Evolutionary conservation across 2,888 invertebrate genomes (phyloP), one percentile per base, ranked within the genome.

Genomic region (Periphyllus acericola): DNA sequence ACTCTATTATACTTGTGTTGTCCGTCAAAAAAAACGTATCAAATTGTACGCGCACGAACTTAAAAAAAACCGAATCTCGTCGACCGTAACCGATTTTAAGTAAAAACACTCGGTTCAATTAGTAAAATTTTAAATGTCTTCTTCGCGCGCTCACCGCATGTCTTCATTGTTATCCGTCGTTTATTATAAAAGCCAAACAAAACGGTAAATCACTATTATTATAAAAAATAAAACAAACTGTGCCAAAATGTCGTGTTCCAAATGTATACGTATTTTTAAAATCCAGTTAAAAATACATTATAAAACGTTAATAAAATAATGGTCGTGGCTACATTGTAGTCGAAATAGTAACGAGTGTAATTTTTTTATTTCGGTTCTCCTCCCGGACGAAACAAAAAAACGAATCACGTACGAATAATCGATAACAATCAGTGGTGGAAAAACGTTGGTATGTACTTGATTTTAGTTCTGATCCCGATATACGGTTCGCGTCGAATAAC

Each of bases 181-280:
- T 85, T 78, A 68, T 68, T 52, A 52, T 68, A n/a, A 84, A 46
- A 84, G 46, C 32, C 68, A 66, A 46, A 68, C 32, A 46, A 76
- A 76, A 76, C 84, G 40, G 46, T 84, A 84, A 84, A 68, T 84
- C 46, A 76, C 68, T 84, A 74, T 84, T 46, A 76, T 84, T 46
- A 34, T 25, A n/a, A 85, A 66, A 74, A 78, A 17, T 52, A 34
- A 78, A 85, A 68, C 46, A 68, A 76, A 32, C 46, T 1, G 84
- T 76, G 84, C 84, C 84, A 84, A 85, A 66, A 78, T 46, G 1
- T 66, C 9, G 76, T 66, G 76, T 84, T 76, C 75, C 46, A 40
- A 83, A 75, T 25, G 21, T 36, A n/a, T n/a, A 60, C 74, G 60
- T 75, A 60, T 83, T 75, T 83, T 60, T 75, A 60, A 40, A 60